Evolutionary conservation across 2,113 vertebrate genomes (phyloP), one percentile per base, ranked within the genome.

Genomic region (Myocastor coypus): DNA sequence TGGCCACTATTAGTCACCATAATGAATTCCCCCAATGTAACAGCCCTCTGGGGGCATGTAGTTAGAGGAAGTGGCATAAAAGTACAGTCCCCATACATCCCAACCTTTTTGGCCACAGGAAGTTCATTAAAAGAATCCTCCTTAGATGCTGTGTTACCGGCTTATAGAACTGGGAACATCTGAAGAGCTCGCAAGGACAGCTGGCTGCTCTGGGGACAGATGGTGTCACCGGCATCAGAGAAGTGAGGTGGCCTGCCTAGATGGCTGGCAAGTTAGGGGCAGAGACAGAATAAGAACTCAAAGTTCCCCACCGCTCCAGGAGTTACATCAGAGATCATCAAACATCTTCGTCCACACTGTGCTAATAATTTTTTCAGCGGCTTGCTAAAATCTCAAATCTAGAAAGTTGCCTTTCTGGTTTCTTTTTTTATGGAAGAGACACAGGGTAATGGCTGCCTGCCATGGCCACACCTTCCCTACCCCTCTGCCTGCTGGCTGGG

Each of bases 301-400:
- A 64, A 3, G 1, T 32, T 89, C n/a, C 37, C 61, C 52, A 10
- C 9, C 66, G 37, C 6, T 78, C 32, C 42, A 37, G n/a, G 30
- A 73, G 64, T 82, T 84, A 64, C 85, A 94, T 80, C 71, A 59
- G 32, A 85, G 46, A 32, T 71, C 55, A 46, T 16, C 80, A 52
- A 89, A 46, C 81, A 85, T 10, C 3, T 28, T 83, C 68, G 34
- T 46, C 46, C 16, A 66, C 0, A 6, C 7, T 42, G 37, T 77
- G 64, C 77, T 83, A 92, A 63, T 63, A n/a, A 86, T 40, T 57
- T 77, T 37, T 93, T 77, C 71, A 85, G 92, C 52, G 83, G n/a
- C 20, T 89, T 61, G 61, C 34, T 78, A 75, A 80, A 59, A 37
- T 80, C 55, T 96, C 57, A 17, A 42, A 52, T 57, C 63, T 63